Base-by-base conservation (phyloP, 2,113 vertebrate genomes). In the Gasterosteus aculeatus region DNA sequence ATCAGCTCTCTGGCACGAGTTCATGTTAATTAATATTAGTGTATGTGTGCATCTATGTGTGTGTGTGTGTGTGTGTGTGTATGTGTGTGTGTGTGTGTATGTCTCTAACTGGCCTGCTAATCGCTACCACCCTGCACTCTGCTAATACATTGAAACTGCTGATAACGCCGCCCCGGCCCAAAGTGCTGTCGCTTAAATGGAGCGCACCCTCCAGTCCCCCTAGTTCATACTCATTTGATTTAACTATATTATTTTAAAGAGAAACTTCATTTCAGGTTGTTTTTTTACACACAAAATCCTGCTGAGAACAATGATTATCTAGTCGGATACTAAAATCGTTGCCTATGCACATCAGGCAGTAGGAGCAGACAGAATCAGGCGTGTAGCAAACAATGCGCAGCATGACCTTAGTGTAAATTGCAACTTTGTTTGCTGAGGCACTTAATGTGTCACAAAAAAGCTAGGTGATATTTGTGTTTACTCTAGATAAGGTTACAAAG, bases 401-500 rank as follows among this genome's bases (percentile, higher is more conserved):
- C 42, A 2, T 77, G 83, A 87, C 82, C 72, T 85, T 83, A 69
- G 49, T 49, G 31, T 49, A 69, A 74, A 29, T 49, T 41, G 9
- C 33, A 70, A 42, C 47, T 69, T 49, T 59, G 73, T 82, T 82
- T 77, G 66, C 79, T 64, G 54, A 19, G 14, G 35, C 19, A 14
- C 67, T 63, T 57, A 58, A 60, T 42, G 56, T 74, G 69, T 71
- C 57, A 53, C 65, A 75, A 33, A 71, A 77, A 44, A 44, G n/a
- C 65, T 42, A 16, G 74, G 64, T 77, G 78, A 72, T 56, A 75
- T 84, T 65, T 72, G 77, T 85, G 58, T 81, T 87, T 78, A 66
- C 79, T 59, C 77, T 70, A 71, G 85, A 88, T 88, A 87, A 82
- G 65, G 53, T 38, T 22, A 69, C 59, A 62, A 75, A 77, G 63